Base-by-base conservation (phyloP, 2,797 vertebrate species). In the Chromis chromis region DNA sequence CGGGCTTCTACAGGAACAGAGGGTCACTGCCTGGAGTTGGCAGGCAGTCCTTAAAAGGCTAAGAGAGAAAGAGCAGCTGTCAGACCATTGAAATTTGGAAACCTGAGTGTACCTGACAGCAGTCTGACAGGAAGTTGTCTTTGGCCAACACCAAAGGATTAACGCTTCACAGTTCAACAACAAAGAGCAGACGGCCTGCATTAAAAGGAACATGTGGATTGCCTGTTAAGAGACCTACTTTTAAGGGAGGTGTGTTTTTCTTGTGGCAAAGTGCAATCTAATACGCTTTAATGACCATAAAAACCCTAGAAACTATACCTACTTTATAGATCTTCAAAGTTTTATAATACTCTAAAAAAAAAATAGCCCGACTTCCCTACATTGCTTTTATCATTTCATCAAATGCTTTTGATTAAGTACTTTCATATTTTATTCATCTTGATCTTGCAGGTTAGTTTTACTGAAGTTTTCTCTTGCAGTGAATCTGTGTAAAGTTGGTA, bases 51-150 rank as follows among this genome's bases (percentile, higher is more conserved):
- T 91, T 83, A 86, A 84, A 90, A 88, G 87, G 86, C 79, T 50
- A 65, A 79, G 64, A 70, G 80, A 84, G 83, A 69, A 24, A 71
- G 75, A 81, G 83, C 85, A 84, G 86, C 89, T 86, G 83, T 86
- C 86, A 80, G 78, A 74, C 25, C 24, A 14, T 13, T 57, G 76
- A 71, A 55, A 73, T 70, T 65, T 64, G 74, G 77, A 90, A 85
- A 81, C 61, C 52, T 11, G 44, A 81, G 74, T 57, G 68, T 87
- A 88, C 86, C 87, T 88, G 84, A 90, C 73, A 21, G 76, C 56
- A 65, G 28, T 77, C 78, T 82, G 87, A 89, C 85, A 83, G 89
- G 89, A 89, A 88, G 88, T 83, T 86, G 67, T 90, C 89, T 85
- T 84, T 88, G 86, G 85, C 77, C 48, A 36, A 56, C 62, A n/a